phyloP scores from a whole-genome alignment of 1,140 invertebrate genomes.

The Bombus polaris region DNA sequence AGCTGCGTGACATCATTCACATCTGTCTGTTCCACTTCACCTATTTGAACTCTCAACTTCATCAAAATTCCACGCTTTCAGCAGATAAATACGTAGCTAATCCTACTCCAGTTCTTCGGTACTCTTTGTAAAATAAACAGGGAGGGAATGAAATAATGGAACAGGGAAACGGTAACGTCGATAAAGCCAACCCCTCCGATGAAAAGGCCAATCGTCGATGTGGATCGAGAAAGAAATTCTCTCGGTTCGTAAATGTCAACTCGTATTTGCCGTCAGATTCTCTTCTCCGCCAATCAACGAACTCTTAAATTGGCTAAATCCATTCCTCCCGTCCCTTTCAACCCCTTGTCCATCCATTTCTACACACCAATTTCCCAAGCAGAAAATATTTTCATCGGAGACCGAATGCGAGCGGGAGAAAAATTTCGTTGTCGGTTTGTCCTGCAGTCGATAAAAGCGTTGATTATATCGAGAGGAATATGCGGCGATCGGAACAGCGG shows the following conservation, averaged over 20 bases:
- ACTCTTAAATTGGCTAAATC: slow-evolving; percentile 53
- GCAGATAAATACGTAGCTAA: slow-evolving; percentile 23
- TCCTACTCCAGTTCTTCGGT: neutral
- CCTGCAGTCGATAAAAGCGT: slow-evolving; percentile 53
- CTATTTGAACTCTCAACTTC: neutral
- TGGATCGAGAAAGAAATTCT: slow-evolving; percentile 14
- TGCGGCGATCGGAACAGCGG: neutral
- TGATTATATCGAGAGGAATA: slow-evolving; percentile 61
- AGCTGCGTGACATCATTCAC: neutral
- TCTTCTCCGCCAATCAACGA: slow-evolving; percentile 6
- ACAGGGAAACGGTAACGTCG: slow-evolving; percentile 29
- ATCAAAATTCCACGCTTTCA: slow-evolving; percentile 16
- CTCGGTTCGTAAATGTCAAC: slow-evolving; percentile 41
- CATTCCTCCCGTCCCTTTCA: neutral
- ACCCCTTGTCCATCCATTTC: too few species aligned
- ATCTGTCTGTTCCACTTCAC: neutral
- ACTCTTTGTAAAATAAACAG: slow-evolving; percentile 43
- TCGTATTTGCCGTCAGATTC: slow-evolving; percentile 51
- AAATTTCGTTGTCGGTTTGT: slow-evolving; percentile 41
- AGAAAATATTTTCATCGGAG: slow-evolving; percentile 43
- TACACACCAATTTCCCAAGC: neutral
- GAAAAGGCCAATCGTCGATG: slow-evolving; percentile 34
- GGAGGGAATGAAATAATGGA: slow-evolving; percentile 35
- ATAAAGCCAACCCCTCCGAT: slow-evolving; percentile 7
- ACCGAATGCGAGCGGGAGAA: neutral